Evolutionary conservation across 2,888 invertebrate species (phyloP), one percentile per base, ranked within the genome.

Genomic region (Galeopsomyia nigrocyanea): DNA sequence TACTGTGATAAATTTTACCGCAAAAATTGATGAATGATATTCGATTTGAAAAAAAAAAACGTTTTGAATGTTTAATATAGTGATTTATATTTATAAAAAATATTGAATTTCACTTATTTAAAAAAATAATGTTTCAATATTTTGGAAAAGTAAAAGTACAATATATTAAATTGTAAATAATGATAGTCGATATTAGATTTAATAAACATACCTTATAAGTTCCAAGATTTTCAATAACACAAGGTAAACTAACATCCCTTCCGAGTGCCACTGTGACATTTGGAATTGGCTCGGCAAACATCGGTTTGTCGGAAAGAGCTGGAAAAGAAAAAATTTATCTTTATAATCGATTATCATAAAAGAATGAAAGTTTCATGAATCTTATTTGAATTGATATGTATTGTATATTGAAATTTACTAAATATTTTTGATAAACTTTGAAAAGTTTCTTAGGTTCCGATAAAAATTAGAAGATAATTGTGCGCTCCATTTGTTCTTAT

Each of bases 231-330:
- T 96, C 94, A 74, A 96, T 95, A 77, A 95, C 95, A 85, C 96
- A 96, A 17, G 95, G 95, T 79, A 96, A 89, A 85, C 93, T 95
- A 78, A 95, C 96, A 86, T 96, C 96, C 79, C 96, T 89, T 78
- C 96, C 96, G 68, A 96, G 91, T 62, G 96, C 95, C 78, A 96
- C 95, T 19, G 96, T 96, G 81, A 96, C 95, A 87, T 96, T 96
- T 62, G 95, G 95, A 81, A 96, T 96, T 66, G 95, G 95, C 87
- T 95, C 96, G 47, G 95, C 91, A 84, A 96, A 96, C 82, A 94
- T 92, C 21, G 96, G 96, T 82, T 93, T 94, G 85, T 95, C 94
- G 79, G 95, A 94, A 87, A 95, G 89, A 75, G 94, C 95, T 95
- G 90, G 70, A 88, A 89, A 83, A 82, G 80, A 39, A 13, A 39